These are phyloP conservation scores for Tenualosa thibaudeaui DNA, from an alignment of 2,797 vertebrate species.

Conservation along the genomic window DNA sequence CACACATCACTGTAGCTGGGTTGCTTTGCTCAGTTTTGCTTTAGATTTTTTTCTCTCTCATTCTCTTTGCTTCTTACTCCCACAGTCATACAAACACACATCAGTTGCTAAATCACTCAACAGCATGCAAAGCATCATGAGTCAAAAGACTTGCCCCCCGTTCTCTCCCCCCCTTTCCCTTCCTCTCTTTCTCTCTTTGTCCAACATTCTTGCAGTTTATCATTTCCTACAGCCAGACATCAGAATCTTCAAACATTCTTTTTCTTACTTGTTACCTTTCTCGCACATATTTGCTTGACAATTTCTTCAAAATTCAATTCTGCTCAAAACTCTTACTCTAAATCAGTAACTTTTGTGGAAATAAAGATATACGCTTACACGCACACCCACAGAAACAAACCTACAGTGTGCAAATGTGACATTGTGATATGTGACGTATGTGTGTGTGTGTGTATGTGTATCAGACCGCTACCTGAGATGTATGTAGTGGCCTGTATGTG, in stretches of 20 bases:
- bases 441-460: no score
- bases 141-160: not conserved
- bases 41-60: not conserved
- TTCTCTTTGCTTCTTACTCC: not conserved
- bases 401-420: no score
- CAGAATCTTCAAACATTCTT: not conserved
- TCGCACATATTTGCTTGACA: not conserved
- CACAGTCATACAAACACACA: not conserved
- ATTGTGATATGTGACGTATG: no score
- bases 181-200: not conserved
- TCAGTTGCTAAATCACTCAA: not conserved
- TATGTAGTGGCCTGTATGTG: conserved; percentile 77
- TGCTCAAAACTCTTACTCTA: not conserved
- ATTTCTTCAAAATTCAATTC: not conserved
- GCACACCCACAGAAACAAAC: no score
- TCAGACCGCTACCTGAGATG: conserved; percentile 59
- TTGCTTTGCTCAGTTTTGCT: not conserved
- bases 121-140: not conserved
- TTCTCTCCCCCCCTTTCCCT: not conserved
- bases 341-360: no score
- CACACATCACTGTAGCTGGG: not conserved
- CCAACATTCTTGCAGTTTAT: not conserved
- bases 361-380: no score
- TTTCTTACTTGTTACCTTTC: not conserved
- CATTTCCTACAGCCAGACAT: not conserved